phyloP scores from a whole-genome alignment of 2,113 vertebrate genomes.

The Sinosuthora webbiana region DNA sequence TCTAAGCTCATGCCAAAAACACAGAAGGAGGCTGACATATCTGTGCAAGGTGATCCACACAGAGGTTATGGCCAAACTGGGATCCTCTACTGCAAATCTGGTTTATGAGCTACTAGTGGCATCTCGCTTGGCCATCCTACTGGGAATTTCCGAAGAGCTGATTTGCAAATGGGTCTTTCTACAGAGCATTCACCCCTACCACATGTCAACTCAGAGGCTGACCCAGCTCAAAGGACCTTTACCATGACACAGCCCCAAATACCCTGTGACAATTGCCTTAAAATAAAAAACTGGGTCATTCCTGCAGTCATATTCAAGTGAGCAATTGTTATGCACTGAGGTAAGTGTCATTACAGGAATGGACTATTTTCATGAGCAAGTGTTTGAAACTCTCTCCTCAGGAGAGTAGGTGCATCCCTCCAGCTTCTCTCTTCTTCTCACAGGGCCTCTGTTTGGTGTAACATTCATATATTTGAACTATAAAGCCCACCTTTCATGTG shows the following conservation, averaged over 20 bases:
- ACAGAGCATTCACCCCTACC: background rate
- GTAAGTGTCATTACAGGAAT: background rate
- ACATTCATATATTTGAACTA: background rate
- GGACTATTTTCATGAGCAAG: background rate
- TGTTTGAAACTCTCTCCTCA: background rate
- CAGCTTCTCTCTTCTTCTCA: background rate
- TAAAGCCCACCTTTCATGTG: background rate
- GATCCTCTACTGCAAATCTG: background rate
- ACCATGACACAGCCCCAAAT: background rate
- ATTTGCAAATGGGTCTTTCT: background rate
- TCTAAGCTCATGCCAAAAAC: background rate
- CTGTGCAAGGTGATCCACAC: background rate
- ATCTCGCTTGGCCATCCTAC: background rate
- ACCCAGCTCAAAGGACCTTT: background rate
- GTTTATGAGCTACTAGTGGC: background rate
- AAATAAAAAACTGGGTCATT: slow-evolving; percentile 41
- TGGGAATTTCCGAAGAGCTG: background rate
- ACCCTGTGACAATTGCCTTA: background rate
- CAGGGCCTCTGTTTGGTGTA: background rate
- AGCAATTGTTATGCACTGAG: background rate
- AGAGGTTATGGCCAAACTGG: background rate
- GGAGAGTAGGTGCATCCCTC: background rate
- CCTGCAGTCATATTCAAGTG: background rate
- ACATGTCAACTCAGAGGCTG: background rate
- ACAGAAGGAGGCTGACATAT: background rate